Evolutionary conservation across 2,797 vertebrate species (phyloP).

Genomic region (Enteromius mattozi): DNA sequence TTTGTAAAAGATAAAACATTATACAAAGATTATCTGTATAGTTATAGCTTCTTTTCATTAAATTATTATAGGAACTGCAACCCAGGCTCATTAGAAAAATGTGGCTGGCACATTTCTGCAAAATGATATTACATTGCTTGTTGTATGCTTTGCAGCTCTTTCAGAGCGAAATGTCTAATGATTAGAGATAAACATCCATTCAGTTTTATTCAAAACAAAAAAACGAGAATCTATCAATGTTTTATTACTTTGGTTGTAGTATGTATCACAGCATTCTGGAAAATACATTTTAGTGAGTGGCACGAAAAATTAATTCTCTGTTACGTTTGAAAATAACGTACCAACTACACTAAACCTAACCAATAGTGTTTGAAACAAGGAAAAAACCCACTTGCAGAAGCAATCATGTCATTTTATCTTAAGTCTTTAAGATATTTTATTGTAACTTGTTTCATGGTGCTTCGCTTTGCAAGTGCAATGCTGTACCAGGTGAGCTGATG

Average conservation of each 20-base stretch:
- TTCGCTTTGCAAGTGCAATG: background rate
- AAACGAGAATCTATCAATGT: background rate
- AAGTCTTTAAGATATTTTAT: background rate
- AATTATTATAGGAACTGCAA: background rate
- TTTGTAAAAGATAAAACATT: slow-evolving; percentile 12
- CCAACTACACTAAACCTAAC: background rate
- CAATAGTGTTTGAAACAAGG: background rate
- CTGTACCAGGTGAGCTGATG: background rate
- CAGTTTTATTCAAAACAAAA: background rate
- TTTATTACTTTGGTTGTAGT: background rate
- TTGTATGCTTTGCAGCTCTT: background rate
- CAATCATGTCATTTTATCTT: background rate
- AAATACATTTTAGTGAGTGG: background rate
- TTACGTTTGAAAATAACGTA: background rate
- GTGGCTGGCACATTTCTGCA: background rate
- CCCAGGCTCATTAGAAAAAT: background rate
- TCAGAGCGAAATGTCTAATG: no score
- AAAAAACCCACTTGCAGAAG: background rate
- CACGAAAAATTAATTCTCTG: background rate
- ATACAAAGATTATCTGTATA: slow-evolving; percentile 4
- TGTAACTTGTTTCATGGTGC: background rate
- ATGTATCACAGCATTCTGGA: background rate
- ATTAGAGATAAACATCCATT: background rate
- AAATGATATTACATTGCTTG: background rate
- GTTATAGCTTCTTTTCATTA: background rate